Evolutionary conservation across 2,888 invertebrate genomes (phyloP), one percentile per base, ranked within the genome.

Genomic region (Lasioglossum morio): DNA sequence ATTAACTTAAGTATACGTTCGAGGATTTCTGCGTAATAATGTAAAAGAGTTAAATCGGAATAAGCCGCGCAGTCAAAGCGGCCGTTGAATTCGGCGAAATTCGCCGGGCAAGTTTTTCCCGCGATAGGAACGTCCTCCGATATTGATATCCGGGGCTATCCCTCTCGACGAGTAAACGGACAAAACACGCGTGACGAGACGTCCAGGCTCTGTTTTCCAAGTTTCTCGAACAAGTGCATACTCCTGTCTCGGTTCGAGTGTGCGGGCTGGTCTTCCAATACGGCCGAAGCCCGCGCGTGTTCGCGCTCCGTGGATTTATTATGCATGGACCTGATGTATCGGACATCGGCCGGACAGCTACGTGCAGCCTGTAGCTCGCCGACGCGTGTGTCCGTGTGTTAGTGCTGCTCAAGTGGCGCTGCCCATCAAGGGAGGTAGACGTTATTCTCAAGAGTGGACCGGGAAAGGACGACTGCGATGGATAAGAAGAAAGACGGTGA

Each of bases 321-420:
- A 94, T 94, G 93, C 94, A 94, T 92, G 93, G 92, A 89, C 92
- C 92, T 93, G 94, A 94, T 93, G 93, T 94, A 94, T 94, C 93
- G 94, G 94, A 94, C 94, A 94, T 93, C 93, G 92, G 92, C 92
- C 70, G 75, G 79, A 75, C 81, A 77, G 83, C 81, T 86, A 84
- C 84, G 78, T 53, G 80, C 78, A 80, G 43, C 12, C 34, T 19
- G 69, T 12, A 37, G 69, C 34, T 19, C 7, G 63, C 63, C 69
- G 37, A 30, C 10, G 63, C 53, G 73, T 12, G 37, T 69, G 69
- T 23, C 69, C n/a, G 75, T 72, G 86, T 77, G 76, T 81, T 81
- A 77, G 86, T 87, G 66, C 77, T 77, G 86, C 83, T 86, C 87
- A 86, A 86, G 87, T 86, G 87, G 83, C 80, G 82, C 80, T 86